These are phyloP conservation scores for Nymphalis io DNA, from an alignment of 1,140 invertebrate species.

Conservation along the genomic window DNA sequence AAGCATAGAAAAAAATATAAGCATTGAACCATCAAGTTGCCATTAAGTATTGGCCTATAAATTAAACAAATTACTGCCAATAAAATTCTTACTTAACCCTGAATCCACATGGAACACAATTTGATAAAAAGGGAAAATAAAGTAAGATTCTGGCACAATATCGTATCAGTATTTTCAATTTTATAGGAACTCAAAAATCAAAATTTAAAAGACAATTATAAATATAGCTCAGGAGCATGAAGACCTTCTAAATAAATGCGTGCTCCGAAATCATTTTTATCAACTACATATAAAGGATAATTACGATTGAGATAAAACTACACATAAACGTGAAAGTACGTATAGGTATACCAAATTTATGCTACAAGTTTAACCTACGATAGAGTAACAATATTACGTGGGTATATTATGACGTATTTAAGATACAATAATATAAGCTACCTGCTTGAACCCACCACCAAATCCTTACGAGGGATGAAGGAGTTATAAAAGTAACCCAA, in stretches of 20 bases:
- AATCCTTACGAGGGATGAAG: constrained; percentile 13
- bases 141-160: constrained; percentile 13
- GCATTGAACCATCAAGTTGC: background rate
- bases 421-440: constrained; percentile 26
- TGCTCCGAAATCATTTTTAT: constrained; percentile 11
- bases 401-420: constrained; percentile 20
- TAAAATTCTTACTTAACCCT: background rate
- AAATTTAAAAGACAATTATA: constrained; percentile 9
- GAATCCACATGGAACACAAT: background rate
- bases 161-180: background rate
- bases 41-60: background rate
- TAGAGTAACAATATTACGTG: constrained; percentile 13
- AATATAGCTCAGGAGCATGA: constrained; percentile 4
- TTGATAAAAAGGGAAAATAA: background rate
- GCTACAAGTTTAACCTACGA: constrained; percentile 1
- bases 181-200: constrained; percentile 23
- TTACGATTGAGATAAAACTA: constrained; percentile 8
- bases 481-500: background rate
- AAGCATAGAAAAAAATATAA: background rate
- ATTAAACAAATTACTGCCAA: background rate
- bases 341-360: constrained; percentile 16
- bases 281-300: background rate
- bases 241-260: constrained; percentile 20
- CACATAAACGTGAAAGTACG: constrained; percentile 15
- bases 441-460: constrained; percentile 25